Evolutionary conservation across 2,797 vertebrate genomes (phyloP).

Genomic region (Platyrinchus mystaceus): DNA sequence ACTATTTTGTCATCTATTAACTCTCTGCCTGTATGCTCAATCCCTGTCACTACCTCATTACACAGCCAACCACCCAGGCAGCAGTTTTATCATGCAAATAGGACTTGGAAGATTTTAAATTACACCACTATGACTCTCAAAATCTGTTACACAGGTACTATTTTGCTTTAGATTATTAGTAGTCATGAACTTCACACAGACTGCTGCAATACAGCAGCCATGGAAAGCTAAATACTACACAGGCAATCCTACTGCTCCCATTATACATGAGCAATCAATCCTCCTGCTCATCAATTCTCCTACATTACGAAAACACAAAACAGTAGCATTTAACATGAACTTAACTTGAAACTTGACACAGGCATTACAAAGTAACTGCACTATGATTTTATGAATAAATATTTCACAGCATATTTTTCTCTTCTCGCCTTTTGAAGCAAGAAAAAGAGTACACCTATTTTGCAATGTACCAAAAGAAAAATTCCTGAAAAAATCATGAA

Average conservation of each 20-base stretch:
- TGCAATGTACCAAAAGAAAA: fast-evolving
- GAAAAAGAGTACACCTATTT: neutral
- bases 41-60: neutral
- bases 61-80: neutral
- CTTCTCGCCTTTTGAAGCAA: neutral
- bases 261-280: neutral
- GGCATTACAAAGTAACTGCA: neutral
- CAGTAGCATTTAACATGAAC: neutral
- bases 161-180: neutral
- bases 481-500: neutral
- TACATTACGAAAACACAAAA: neutral
- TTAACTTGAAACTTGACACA: neutral
- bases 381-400: neutral
- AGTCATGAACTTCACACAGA: neutral
- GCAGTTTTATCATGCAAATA: neutral
- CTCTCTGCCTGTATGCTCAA: neutral
- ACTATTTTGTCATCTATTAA: neutral
- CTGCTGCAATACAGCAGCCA: neutral
- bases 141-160: neutral
- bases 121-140: neutral
- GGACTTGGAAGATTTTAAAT: neutral
- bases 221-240: neutral
- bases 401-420: neutral
- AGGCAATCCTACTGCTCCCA: neutral
- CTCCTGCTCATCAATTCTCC: neutral